Conservation (phyloP, 2,888 invertebrate genomes). For the Epinotia demarniana region DNA sequence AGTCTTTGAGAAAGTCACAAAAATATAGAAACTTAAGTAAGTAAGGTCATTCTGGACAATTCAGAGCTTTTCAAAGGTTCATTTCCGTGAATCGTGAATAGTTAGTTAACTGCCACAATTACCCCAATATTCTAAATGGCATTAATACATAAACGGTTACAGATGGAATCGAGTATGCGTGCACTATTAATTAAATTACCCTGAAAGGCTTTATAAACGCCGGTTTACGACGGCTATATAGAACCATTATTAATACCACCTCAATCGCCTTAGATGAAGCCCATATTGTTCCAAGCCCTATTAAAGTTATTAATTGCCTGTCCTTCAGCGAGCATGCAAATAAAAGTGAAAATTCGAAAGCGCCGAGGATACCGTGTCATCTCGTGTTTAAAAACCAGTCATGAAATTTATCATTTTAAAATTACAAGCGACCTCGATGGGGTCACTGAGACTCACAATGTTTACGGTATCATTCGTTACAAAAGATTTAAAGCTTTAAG, state of each 20-base stretch:
- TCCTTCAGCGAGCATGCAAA: slow-evolving; percentile 42
- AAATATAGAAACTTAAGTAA: too few species aligned
- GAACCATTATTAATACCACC: slow-evolving; percentile 39
- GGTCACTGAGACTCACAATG: slow-evolving; percentile 43
- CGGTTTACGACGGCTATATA: slow-evolving; percentile 36
- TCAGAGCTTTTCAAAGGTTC: too few species aligned
- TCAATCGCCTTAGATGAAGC: slow-evolving; percentile 36
- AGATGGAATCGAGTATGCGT: slow-evolving; percentile 37
- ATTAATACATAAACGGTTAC: slow-evolving; percentile 18
- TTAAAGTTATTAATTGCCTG: slow-evolving; percentile 41
- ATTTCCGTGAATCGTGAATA: neutral
- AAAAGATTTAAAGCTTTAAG: slow-evolving; percentile 26
- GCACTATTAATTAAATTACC: slow-evolving; percentile 43
- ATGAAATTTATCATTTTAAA: slow-evolving; percentile 77
- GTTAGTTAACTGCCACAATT: slow-evolving; percentile 4
- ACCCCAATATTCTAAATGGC: slow-evolving; percentile 9
- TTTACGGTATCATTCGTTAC: slow-evolving; percentile 38
- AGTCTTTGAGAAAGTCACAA: neutral
- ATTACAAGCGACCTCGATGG: slow-evolving; percentile 62
- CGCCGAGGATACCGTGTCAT: slow-evolving; percentile 71
- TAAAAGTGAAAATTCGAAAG: slow-evolving; percentile 73
- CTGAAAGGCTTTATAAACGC: slow-evolving; percentile 44
- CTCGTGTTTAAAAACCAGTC: slow-evolving; percentile 68
- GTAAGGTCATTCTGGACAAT: neutral
- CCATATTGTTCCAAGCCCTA: slow-evolving; percentile 41